These are phyloP conservation scores for Cherax quadricarinatus DNA, from an alignment of 1,140 invertebrate genomes.

Conservation along the genomic window DNA sequence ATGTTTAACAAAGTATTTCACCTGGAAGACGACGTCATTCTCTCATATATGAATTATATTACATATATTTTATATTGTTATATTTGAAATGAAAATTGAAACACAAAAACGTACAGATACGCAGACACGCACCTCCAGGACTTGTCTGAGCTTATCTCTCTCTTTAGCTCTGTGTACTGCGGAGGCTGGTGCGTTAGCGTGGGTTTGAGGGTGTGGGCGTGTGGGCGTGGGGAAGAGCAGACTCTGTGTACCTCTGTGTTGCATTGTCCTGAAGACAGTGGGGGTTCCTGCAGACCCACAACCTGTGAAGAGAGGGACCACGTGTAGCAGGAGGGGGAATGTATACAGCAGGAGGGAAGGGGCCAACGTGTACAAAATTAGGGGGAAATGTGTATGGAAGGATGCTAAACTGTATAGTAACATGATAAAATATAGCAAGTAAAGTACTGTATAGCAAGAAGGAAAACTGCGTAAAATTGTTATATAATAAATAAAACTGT, in stretches of 20 bases:
- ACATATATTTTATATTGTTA: no score
- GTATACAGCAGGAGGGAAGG: not conserved
- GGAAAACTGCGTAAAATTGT: no score
- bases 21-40: no score
- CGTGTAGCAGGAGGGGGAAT: not conserved
- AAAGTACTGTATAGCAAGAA: not conserved
- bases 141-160: not conserved
- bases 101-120: no score
- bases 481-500: no score
- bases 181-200: no score
- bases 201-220: not conserved
- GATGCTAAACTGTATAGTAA: no score
- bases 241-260: not conserved
- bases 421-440: no score
- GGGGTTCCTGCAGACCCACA: no score
- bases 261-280: not conserved
- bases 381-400: not conserved
- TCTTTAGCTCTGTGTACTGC: not conserved
- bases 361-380: not conserved
- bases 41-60: no score
- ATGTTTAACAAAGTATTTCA: no score
- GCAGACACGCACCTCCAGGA: not conserved
- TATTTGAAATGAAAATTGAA: no score
- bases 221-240: not conserved
- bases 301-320: not conserved